phyloP scores from a whole-genome alignment of 2,888 invertebrate genomes.

The Gisinianus flammeolus region DNA sequence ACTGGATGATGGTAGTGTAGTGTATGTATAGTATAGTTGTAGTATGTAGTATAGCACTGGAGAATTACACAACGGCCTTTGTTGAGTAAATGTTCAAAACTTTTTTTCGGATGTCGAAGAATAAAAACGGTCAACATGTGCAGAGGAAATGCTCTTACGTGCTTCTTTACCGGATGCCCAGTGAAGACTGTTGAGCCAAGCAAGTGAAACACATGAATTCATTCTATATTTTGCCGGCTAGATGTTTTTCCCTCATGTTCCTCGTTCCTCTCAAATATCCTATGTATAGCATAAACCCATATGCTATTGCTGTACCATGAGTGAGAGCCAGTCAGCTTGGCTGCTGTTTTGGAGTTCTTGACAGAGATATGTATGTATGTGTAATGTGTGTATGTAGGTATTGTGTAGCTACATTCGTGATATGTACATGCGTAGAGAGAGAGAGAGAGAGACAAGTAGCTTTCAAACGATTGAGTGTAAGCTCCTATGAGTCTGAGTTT shows the following conservation, averaged over 20 bases:
- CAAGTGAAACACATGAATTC: neutral
- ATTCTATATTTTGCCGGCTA: neutral
- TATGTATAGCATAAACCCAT: neutral
- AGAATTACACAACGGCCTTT: too few relatives aligned
- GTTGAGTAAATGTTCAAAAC: neutral
- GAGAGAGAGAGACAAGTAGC: neutral
- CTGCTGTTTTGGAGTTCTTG: neutral
- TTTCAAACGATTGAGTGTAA: too few relatives aligned
- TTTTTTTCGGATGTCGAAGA: neutral
- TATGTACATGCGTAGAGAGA: neutral
- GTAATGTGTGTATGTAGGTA: neutral
- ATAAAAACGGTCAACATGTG: conserved; percentile 1
- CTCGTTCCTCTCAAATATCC: neutral
- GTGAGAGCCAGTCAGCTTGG: neutral
- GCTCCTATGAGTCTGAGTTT: too few relatives aligned
- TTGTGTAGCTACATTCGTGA: neutral
- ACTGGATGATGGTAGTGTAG: neutral
- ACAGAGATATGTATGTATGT: neutral
- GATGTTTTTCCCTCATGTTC: neutral
- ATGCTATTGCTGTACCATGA: too few relatives aligned
- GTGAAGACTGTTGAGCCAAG: conserved; percentile 17
- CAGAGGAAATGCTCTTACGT: conserved; percentile 22
- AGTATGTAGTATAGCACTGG: neutral
- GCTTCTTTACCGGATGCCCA: conserved; percentile 26
- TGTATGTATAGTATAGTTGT: neutral